Evolutionary conservation across 2,888 invertebrate species (phyloP), one percentile per base, ranked within the genome.

Genomic region (Choristoneura rosaceana): DNA sequence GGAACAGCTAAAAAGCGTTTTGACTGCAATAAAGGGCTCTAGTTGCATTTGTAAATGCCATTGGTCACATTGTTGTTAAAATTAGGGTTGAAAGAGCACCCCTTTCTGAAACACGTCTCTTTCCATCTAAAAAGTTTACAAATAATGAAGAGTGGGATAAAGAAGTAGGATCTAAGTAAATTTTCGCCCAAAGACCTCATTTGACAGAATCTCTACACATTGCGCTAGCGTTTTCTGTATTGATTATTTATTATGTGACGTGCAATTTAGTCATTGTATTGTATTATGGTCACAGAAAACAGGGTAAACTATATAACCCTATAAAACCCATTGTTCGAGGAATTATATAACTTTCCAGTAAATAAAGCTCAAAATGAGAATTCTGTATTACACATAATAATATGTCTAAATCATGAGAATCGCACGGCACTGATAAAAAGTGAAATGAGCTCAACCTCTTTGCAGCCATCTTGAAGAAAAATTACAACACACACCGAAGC

Each of bases 371-470:
- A 17, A 17, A 52, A 52, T n/a, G 7, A 17, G 52, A 52, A 52
- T 52, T n/a, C 52, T 17, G 15, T 17, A 52, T 17, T 50, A 52
- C 17, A 7, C 4, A 7, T 14, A 8, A 15, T 8, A 5, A 52
- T 17, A 9, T 7, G 7, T 38, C 38, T 38, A 38, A 38, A 52
- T 52, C 52, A 15, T 47, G n/a, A 52, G 17, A 52, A 52, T 52
- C 5, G 25, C 55, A 55, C 62, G 3, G 33, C 33, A n/a, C 25
- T 7, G 7, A 25, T 64, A 33, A 64, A 47, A 64, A 64, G 64
- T 64, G 64, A 64, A 64, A 64, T 64, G 64, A 64, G 47, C 34
- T 63, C 45, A 62, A 12, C 25, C 43, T n/a, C 62, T 14, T 61
- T 43, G 61, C 47, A 14, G 63, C 15, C 25, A 45, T 33, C 8